Percentiles rank a stretch among this genome's conserved stretches.
phyloP scores from a whole-genome alignment of 2,797 vertebrate species.

The Agapornis canus region DNA sequence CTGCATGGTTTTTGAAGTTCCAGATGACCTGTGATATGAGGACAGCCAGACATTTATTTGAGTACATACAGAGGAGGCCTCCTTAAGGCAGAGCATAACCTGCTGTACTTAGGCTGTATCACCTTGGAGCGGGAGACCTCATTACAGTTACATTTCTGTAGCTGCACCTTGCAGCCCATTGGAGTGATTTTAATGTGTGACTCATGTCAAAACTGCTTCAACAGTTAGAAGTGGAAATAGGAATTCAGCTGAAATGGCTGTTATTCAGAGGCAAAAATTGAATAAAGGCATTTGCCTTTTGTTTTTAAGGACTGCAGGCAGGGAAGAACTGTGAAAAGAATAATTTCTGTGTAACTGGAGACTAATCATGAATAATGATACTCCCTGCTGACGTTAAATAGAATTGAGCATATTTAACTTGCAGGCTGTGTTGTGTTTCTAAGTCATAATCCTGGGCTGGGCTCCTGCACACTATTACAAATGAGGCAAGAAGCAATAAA shows the following conservation, averaged over 20 bases:
- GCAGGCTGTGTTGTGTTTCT: not conserved
- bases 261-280: not conserved
- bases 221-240: not conserved
- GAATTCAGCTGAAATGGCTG: not conserved
- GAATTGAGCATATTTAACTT: slow-evolving; percentile 35
- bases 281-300: not conserved
- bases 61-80: not conserved
- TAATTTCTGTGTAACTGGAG: not conserved
- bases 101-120: not conserved
- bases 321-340: not conserved
- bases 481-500: not conserved
- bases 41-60: not conserved
- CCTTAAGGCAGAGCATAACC: not conserved
- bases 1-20: not conserved
- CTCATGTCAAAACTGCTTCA: not conserved
- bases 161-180: not conserved
- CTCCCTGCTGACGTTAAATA: not conserved
- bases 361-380: not conserved
- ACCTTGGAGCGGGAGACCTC: not conserved
- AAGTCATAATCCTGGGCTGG: not conserved
- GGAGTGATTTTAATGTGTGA: not conserved
- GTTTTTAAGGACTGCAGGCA: not conserved
- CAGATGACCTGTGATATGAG: not conserved
- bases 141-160: not conserved
- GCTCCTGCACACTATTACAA: not conserved